These are phyloP conservation scores for western clawed frog (Xenopus tropicalis) DNA, from an alignment of 2,113 vertebrate genomes.

Conservation along the genomic window UCB_Xtro_10.0 CM004447.2:105422001-105422500, in stretches of 20 bases:
- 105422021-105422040: no score
- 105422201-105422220: conserved; percentile 50
- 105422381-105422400: conserved; percentile 56
- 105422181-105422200: conserved; percentile 72
- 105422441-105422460: conserved; percentile 57
- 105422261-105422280: conserved; percentile 75
- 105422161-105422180: conserved; percentile 64
- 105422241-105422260: conserved; percentile 52
- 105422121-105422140: no score
- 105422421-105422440: conserved; percentile 16
- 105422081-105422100: no score
- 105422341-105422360: conserved; percentile 52
- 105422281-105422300: conserved; percentile 75
- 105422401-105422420: conserved; percentile 49
- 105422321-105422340: conserved; percentile 56
- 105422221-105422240: conserved; percentile 64
- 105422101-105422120: no score
- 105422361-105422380: conserved; percentile 51
- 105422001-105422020: no score
- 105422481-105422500: no score
- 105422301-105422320: conserved; percentile 58
- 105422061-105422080: no score
- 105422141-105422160: no score
- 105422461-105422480: not conserved
- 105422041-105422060: no score